Conservation (phyloP, 2,113 vertebrate species). For the Colaptes auratus region DNA sequence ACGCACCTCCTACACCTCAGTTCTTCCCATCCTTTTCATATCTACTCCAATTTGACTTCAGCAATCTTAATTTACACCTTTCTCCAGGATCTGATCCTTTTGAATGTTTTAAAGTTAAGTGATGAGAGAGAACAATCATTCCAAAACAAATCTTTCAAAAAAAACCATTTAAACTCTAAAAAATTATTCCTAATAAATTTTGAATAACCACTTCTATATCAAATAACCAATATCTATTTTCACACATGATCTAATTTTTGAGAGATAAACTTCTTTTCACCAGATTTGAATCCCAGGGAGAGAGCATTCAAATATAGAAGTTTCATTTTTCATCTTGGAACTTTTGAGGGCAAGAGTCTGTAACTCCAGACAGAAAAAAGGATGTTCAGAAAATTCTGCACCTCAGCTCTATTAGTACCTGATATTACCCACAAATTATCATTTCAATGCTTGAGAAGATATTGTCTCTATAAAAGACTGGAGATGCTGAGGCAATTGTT, state of each 20-base stretch:
- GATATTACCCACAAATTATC: background rate
- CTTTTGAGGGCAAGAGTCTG: background rate
- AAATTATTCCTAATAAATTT: background rate
- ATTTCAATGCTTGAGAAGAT: background rate
- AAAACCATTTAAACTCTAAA: background rate
- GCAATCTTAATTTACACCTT: background rate
- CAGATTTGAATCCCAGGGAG: background rate
- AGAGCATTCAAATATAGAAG: background rate
- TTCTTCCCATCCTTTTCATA: background rate
- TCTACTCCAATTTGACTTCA: background rate
- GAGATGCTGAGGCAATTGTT: background rate
- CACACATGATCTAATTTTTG: background rate
- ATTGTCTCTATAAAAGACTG: background rate
- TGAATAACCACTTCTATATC: background rate
- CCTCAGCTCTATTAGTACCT: background rate
- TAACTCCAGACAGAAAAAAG: background rate
- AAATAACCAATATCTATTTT: background rate
- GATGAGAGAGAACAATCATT: background rate
- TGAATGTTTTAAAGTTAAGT: background rate
- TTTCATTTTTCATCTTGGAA: background rate
- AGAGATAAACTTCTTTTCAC: background rate
- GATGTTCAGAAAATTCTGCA: background rate
- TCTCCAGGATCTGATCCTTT: background rate
- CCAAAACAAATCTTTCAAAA: background rate
- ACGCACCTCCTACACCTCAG: background rate